Evolutionary conservation across 2,797 vertebrate species (phyloP), one percentile per base, ranked within the genome.

Genomic region (Erithacus rubecula): DNA sequence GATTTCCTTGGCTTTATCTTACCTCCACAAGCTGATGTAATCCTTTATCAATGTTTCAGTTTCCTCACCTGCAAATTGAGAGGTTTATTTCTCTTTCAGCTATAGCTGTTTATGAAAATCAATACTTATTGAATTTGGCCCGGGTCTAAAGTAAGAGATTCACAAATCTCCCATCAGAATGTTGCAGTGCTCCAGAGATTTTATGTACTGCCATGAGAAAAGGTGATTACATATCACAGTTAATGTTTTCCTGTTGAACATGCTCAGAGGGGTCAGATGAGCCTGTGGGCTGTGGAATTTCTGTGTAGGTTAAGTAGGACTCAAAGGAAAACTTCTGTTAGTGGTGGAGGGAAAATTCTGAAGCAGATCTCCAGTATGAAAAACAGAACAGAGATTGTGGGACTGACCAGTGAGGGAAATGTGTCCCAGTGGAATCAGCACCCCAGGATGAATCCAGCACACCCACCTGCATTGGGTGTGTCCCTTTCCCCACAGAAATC

Each of bases 401-500:
- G 67, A 34, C 6, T 51, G 86, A 12, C 4, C 36, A 32, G 17
- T 10, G 51, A 70, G 52, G 44, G 32, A 55, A 37, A 52, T 4
- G 9, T 43, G 16, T 75, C 11, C 44, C n/a, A 14, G 32, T 9
- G 47, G 60, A 47, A 51, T 47, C 23, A 72, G 22, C 19, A 55
- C 6, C 34, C 18, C n/a, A 46, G 20, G 21, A 9, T 59, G 26
- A 39, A 64, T 81, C 80, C 88, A 90, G 26, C 51, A 77, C 60
- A 58, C n/a, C 51, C 69, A 39, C 29, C 75, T 90, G 59, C 78
- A 72, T 2, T 64, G 69, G 93, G 26, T 94, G n/a, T 93, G 71
- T 96, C 22, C 94, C 32, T 74, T 89, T 55, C 81, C 30, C 92
- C 7, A n/a, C 94, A 99, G 98, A 98, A 98, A 68, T 98, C 93